phyloP scores from a whole-genome alignment of 2,888 invertebrate genomes.

The Polydrusus cervinus region DNA sequence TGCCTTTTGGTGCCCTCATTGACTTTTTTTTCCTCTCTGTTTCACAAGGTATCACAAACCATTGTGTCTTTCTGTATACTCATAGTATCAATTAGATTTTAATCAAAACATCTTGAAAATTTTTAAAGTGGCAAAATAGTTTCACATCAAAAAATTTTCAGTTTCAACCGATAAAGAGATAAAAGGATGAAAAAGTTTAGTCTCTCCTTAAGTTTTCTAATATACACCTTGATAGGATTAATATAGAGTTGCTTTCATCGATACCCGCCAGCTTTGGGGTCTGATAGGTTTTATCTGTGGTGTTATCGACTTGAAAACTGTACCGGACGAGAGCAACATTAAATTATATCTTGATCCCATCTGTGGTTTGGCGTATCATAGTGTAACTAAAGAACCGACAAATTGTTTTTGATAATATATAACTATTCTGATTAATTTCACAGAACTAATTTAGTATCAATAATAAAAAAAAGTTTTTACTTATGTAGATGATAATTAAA shows the following conservation, averaged over 20 bases:
- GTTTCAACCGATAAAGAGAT: too few relatives aligned
- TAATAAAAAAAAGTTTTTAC: too few relatives aligned
- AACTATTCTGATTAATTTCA: too few relatives aligned
- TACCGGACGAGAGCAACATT: constrained; percentile 4
- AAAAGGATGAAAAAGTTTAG: constrained; percentile 2
- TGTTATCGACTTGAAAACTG: constrained; percentile 10
- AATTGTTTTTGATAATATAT: neutral
- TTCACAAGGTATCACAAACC: too few relatives aligned
- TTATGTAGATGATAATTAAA: too few relatives aligned
- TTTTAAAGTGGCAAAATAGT: neutral
- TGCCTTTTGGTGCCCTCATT: too few relatives aligned
- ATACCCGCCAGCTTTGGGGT: neutral
- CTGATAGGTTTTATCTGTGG: constrained; percentile 5
- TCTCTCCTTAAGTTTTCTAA: neutral
- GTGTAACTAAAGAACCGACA: neutral
- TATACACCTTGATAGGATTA: neutral
- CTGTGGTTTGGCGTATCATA: neutral
- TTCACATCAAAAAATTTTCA: too few relatives aligned
- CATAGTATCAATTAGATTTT: too few relatives aligned
- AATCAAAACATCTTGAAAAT: too few relatives aligned
- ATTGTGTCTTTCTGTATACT: too few relatives aligned
- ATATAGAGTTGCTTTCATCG: neutral
- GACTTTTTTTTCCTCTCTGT: too few relatives aligned
- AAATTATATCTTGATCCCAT: constrained; percentile 6
- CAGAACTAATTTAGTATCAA: too few relatives aligned